A percentile compares a stretch with the other conserved stretches of the same genome.
Conservation (phyloP, 1,140 invertebrate species). For the Stenopsyche tienmushanensis region DNA sequence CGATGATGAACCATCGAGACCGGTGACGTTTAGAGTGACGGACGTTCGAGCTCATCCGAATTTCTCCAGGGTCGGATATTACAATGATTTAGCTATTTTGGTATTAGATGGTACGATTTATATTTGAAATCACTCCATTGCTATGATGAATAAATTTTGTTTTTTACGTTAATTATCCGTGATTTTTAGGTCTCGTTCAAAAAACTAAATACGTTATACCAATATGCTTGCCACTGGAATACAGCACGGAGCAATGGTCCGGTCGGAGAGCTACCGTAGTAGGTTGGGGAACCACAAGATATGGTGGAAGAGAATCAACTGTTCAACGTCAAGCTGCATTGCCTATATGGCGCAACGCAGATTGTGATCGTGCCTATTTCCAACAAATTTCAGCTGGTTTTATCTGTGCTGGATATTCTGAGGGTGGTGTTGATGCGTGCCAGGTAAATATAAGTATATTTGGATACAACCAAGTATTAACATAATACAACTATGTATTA, state of each 20-base stretch:
- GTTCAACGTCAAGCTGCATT: conserved; percentile 79
- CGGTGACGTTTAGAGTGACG: conserved; percentile 73
- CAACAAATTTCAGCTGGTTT: conserved; percentile 90
- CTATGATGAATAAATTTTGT: background rate
- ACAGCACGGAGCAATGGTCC: conserved; percentile 41
- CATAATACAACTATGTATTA: too few relatives aligned
- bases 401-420: conserved; percentile 85
- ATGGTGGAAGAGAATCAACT: conserved; percentile 82
- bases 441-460: conserved; percentile 61
- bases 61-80: conserved; percentile 83
- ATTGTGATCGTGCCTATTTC: conserved; percentile 87
- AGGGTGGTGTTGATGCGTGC: conserved; percentile 90
- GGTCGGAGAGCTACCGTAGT: conserved; percentile 72
- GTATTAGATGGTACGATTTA: conserved; percentile 59
- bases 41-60: conserved; percentile 77
- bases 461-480: background rate
- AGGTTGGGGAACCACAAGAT: conserved; percentile 89
- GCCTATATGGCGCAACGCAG: conserved; percentile 88
- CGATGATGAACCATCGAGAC: conserved; percentile 77
- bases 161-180: too few relatives aligned
- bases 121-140: background rate
- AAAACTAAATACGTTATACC: conserved; percentile 84
- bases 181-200: conserved; percentile 66
- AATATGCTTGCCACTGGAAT: conserved; percentile 73
- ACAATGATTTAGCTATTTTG: conserved; percentile 88